Evolutionary conservation across 2,113 vertebrate species (phyloP), one percentile per base, ranked within the genome.

Genomic region (Falcunculus frontatus): DNA sequence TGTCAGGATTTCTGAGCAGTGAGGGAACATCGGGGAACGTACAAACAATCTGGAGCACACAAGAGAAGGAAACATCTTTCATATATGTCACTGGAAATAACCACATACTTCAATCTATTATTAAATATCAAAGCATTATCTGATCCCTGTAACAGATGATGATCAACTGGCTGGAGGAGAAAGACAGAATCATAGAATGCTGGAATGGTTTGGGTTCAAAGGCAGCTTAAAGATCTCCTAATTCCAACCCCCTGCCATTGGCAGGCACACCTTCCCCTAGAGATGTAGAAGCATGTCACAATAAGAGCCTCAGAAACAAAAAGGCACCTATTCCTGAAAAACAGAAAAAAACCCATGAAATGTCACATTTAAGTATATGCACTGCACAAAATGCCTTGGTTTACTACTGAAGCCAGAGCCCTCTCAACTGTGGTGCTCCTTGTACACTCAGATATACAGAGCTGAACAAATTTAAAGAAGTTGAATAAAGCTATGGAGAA

Each of bases 21-120:
- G 33, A 77, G 22, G 3, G 17, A 69, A 41, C 25, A 20, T 0
- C 17, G 30, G 22, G 37, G n/a, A 80, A 81, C 0, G 4, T 6
- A 47, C 5, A 62, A 16, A 26, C 15, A 53, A 60, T 39, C 90
- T 33, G 62, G 44, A 90, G 42, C 42, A n/a, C 0, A 13, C 59
- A 64, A 41, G 25, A 46, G 41, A 70, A 87, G 29, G 50, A 77
- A 69, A 32, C 16, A 29, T 14, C 33, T 50, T 72, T 81, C 56
- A 19, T 29, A 21, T 6, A 32, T 1, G 0, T 55, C 50, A 62
- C 57, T 70, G 56, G 42, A 81, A 90, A 90, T 32, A 67, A 80
- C 22, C 50, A 85, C 12, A 33, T 32, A 12, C 72, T 59, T 13
- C 39, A 37, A 57, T 37, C 27, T 44, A 9, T 21, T 56, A 44